phyloP scores from a whole-genome alignment of 2,113 vertebrate species.

The Pampusana beccarii region DNA sequence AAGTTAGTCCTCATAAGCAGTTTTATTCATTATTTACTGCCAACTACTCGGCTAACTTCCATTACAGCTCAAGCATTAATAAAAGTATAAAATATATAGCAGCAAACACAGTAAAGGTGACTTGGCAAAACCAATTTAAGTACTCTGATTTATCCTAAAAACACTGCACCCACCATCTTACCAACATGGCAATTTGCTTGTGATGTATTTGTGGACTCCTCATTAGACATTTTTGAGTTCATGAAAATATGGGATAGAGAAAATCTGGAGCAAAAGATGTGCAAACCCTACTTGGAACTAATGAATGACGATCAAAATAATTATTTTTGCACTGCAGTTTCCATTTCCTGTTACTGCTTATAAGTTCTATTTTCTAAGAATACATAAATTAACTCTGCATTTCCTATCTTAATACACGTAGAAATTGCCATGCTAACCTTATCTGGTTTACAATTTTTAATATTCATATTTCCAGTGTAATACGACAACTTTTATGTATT shows the following conservation, averaged over 20 bases:
- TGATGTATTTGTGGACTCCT: background rate
- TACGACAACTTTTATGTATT: background rate
- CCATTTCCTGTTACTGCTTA: background rate
- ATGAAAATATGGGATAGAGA: background rate
- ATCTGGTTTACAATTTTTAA: background rate
- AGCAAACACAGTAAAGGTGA: background rate
- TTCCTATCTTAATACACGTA: background rate
- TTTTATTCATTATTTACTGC: background rate
- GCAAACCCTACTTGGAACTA: background rate
- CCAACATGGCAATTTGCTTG: background rate
- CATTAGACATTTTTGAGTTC: background rate
- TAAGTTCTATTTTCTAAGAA: background rate
- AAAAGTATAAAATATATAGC: background rate
- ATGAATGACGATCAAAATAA: fast-evolving
- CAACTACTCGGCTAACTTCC: background rate
- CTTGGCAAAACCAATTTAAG: background rate
- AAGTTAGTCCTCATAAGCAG: background rate
- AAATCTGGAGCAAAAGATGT: background rate
- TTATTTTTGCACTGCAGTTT: background rate
- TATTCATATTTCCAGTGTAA: background rate
- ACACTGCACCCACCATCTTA: background rate
- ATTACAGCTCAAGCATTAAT: background rate
- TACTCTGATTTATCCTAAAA: background rate
- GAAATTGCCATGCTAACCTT: background rate
- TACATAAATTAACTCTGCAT: background rate